Evolutionary conservation across 2,888 invertebrate species (phyloP).

Genomic region (Anorthoa munda): DNA sequence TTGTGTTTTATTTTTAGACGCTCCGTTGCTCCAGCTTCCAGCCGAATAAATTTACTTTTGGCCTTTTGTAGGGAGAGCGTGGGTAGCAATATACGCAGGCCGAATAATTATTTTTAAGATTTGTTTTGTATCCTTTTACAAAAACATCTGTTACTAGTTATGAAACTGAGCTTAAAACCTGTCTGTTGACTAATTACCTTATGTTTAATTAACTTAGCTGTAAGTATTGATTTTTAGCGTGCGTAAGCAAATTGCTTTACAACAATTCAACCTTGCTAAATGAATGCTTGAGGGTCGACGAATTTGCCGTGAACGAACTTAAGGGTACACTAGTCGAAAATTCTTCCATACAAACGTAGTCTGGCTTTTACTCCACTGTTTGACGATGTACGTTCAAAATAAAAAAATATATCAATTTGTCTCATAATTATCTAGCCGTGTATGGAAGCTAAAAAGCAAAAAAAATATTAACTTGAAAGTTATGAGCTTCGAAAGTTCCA

Average conservation of each 20-base stretch:
- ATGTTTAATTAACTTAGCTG: conserved; percentile 58
- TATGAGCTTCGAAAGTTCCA: no score
- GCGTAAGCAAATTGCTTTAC: conserved; percentile 55
- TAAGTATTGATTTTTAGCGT: conserved; percentile 64
- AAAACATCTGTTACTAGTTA: not conserved
- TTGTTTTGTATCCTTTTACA: not conserved
- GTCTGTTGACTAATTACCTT: conserved; percentile 36
- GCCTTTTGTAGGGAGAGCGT: conserved; percentile 20
- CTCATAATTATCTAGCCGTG: no score
- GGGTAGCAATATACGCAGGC: conserved; percentile 13
- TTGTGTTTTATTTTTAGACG: conserved; percentile 49
- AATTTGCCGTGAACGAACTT: conserved; percentile 50
- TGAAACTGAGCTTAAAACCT: conserved; percentile 6
- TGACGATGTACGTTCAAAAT: no score
- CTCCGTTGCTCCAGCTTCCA: conserved; percentile 51
- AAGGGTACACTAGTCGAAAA: no score
- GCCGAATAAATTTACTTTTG: conserved; percentile 31
- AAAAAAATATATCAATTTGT: no score
- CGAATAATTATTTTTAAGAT: conserved; percentile 28
- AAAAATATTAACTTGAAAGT: no score
- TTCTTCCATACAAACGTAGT: no score
- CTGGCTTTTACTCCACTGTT: no score
- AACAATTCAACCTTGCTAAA: conserved; percentile 57
- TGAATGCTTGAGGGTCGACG: conserved; percentile 47
- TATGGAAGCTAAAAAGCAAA: no score